A percentile compares a stretch with the other conserved stretches of the same genome.
Evolutionary conservation across 2,797 vertebrate species (phyloP).

Genomic region (Rallus crepitans): DNA sequence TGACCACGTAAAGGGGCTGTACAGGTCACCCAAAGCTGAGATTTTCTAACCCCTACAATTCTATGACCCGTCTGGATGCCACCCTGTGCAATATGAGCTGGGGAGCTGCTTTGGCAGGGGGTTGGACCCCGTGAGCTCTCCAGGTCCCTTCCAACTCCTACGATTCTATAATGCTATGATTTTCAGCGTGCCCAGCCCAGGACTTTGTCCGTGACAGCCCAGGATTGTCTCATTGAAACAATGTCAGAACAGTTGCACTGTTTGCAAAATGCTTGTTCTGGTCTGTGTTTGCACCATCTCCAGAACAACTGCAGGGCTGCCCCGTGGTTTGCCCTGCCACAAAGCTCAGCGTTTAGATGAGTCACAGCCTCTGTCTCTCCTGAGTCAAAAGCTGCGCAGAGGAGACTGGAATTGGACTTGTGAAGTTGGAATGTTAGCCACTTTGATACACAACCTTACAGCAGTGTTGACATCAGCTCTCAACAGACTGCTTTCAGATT

Average conservation of each 20-base stretch:
- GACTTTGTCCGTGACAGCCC: background rate
- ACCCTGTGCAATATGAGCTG: too few relatives aligned
- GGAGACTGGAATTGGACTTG: background rate
- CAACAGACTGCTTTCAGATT: background rate
- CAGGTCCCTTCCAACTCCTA: too few relatives aligned
- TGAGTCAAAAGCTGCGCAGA: background rate
- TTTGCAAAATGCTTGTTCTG: background rate
- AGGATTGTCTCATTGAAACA: background rate
- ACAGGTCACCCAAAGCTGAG: background rate
- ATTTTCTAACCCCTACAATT: background rate
- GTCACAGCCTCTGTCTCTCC: background rate
- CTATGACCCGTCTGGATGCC: too few relatives aligned
- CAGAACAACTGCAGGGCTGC: background rate
- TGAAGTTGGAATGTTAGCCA: background rate
- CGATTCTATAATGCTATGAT: background rate
- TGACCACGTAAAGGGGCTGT: background rate
- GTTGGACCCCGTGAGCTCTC: too few relatives aligned
- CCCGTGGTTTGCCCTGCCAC: background rate
- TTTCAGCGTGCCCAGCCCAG: background rate
- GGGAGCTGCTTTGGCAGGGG: too few relatives aligned
- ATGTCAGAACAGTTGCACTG: background rate
- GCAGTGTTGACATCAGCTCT: background rate
- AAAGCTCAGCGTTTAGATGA: background rate
- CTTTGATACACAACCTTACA: background rate
- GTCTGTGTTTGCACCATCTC: background rate